These are phyloP conservation scores for Podilymbus podiceps DNA, from an alignment of 2,113 vertebrate species.

Conservation along the genomic window DNA sequence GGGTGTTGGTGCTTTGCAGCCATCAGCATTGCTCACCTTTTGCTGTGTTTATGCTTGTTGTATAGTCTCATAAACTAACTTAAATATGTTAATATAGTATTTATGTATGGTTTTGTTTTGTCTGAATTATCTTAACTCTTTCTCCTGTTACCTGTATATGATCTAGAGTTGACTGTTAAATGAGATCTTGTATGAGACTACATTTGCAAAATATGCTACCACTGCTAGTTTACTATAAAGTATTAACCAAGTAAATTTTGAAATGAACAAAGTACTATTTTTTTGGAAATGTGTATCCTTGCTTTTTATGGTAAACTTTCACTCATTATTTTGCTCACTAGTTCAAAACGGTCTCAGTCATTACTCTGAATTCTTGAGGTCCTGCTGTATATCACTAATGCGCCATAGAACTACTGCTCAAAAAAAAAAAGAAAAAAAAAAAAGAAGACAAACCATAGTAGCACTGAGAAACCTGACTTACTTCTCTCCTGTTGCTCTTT, in stretches of 20 bases:
- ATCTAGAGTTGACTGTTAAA: conserved; percentile 67
- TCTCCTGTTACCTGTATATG: conserved; percentile 60
- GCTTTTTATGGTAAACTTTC: conserved; percentile 26
- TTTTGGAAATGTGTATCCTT: not conserved
- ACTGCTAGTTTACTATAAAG: conserved; percentile 33
- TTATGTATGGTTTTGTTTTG: conserved; percentile 46
- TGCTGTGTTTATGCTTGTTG: conserved; percentile 40
- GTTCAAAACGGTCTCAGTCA: not conserved
- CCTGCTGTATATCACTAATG: not conserved
- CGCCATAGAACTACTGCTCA: not conserved
- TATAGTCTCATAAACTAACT: conserved; percentile 60
- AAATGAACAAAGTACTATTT: conserved; percentile 45
- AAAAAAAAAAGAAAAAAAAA: not conserved
- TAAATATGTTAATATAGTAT: conserved; percentile 60
- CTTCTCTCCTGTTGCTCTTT: conserved; percentile 46
- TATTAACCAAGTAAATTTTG: conserved; percentile 52
- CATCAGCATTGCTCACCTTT: not conserved
- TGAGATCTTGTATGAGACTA: conserved; percentile 39
- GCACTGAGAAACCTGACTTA: conserved; percentile 19
- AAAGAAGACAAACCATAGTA: not conserved
- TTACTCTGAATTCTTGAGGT: not conserved
- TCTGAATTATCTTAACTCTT: conserved; percentile 5
- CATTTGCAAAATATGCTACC: conserved; percentile 2
- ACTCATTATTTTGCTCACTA: conserved; percentile 8
- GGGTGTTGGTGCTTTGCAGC: not conserved